These are phyloP conservation scores for Monodelphis domestica DNA, from an alignment of 2,797 vertebrate species.

Conservation along the genomic window DNA sequence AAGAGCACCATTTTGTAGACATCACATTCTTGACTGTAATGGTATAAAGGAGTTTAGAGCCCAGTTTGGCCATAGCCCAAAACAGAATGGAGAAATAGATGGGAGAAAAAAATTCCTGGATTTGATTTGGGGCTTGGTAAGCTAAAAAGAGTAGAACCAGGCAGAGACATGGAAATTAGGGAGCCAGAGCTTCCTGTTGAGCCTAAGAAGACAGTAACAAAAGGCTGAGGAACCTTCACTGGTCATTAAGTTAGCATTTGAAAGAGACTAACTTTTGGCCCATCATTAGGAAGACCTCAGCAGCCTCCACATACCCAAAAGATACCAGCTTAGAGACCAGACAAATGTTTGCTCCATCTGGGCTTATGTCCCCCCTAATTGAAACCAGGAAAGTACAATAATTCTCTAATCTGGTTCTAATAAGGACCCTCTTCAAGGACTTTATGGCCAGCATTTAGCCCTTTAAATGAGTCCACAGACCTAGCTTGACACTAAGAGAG, in stretches of 20 bases:
- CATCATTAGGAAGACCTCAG: neutral
- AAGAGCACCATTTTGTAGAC: too few relatives aligned
- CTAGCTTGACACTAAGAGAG: neutral
- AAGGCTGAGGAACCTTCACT: too few relatives aligned
- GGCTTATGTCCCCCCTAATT: neutral
- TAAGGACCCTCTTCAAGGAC: neutral
- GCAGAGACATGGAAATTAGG: neutral
- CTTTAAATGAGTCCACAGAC: neutral
- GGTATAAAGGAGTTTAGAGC: neutral
- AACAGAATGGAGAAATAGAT: neutral
- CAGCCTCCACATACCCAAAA: neutral
- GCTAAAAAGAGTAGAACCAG: neutral
- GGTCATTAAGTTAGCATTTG: too few relatives aligned
- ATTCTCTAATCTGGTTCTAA: neutral
- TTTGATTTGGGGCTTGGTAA: neutral
- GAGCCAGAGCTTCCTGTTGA: too few relatives aligned
- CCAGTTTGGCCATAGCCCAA: neutral
- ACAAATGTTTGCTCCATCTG: neutral
- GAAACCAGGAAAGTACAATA: constrained; percentile 10
- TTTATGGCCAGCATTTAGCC: neutral
- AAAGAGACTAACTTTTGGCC: neutral
- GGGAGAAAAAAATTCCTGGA: neutral
- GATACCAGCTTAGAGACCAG: neutral
- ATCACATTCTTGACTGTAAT: too few relatives aligned
- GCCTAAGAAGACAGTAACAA: too few relatives aligned